These are phyloP conservation scores for Pelecanoides urinatrix DNA, from an alignment of 2,113 vertebrate genomes.

Conservation along the genomic window DNA sequence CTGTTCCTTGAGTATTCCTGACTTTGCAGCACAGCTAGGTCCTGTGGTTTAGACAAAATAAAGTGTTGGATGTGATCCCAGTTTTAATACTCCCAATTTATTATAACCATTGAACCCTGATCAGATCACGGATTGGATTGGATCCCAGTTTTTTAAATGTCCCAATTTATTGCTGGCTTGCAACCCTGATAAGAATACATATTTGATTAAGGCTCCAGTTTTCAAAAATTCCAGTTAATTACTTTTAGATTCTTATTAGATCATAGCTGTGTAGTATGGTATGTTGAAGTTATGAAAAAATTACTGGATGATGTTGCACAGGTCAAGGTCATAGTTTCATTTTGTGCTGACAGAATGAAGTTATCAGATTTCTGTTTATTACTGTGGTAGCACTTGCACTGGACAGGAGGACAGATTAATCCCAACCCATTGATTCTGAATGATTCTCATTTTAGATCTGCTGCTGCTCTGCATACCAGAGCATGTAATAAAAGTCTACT, in stretches of 20 bases:
- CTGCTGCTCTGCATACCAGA: slow-evolving; percentile 42
- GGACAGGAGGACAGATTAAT: slow-evolving; percentile 54
- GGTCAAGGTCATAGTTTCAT: slow-evolving; percentile 70
- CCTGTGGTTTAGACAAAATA: slow-evolving; percentile 77
- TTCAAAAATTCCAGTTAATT: slow-evolving; percentile 79
- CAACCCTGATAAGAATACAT: slow-evolving; percentile 77
- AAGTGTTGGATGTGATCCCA: slow-evolving; percentile 76
- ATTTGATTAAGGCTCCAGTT: slow-evolving; percentile 75
- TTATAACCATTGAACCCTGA: slow-evolving; percentile 83
- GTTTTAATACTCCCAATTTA: slow-evolving; percentile 83
- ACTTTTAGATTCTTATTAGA: slow-evolving; percentile 79
- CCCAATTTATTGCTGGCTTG: slow-evolving; percentile 78
- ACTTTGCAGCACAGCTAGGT: slow-evolving; percentile 68
- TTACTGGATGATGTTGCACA: slow-evolving; percentile 60
- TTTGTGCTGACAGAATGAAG: slow-evolving; percentile 68
- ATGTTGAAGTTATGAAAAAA: slow-evolving; percentile 72
- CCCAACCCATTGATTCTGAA: slow-evolving; percentile 38
- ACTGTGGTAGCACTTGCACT: slow-evolving; percentile 42
- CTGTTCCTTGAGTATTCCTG: slow-evolving; percentile 68
- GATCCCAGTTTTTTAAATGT: slow-evolving; percentile 81
- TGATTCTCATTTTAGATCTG: slow-evolving; percentile 50
- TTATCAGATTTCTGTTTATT: slow-evolving; percentile 71
- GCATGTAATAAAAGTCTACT: slow-evolving; percentile 19
- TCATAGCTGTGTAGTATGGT: slow-evolving; percentile 56
- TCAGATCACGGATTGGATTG: slow-evolving; percentile 80